These are phyloP conservation scores for Sternotherus odoratus DNA, from an alignment of 2,797 vertebrate genomes.

Conservation along the genomic window DNA sequence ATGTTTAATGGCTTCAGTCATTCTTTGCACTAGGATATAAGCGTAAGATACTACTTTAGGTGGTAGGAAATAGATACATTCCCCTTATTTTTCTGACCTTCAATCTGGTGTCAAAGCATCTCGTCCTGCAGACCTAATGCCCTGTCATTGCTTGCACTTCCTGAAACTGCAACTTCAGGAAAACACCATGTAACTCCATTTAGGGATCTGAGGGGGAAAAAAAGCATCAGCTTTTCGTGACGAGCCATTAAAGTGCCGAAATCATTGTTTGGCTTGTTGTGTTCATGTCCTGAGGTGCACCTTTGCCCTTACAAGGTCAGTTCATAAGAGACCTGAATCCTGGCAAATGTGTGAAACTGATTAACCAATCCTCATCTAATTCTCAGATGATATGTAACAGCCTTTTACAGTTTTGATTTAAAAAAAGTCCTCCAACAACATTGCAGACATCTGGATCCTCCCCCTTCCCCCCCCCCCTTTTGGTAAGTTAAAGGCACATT, in stretches of 20 bases:
- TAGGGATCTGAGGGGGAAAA: not conserved
- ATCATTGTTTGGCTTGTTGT: not conserved
- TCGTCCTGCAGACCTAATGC: not conserved
- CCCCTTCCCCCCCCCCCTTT: too few relatives aligned
- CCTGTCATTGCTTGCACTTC: not conserved
- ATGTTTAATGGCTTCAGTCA: constrained; percentile 54
- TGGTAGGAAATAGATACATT: constrained; percentile 22
- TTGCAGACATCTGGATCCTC: fast-evolving
- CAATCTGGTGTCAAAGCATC: not conserved
- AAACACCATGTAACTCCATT: not conserved
- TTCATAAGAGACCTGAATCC: not conserved
- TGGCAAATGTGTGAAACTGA: not conserved
- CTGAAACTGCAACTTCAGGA: constrained; percentile 26
- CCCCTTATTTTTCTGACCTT: constrained; percentile 45
- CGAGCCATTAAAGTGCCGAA: not conserved
- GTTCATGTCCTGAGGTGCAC: constrained; percentile 5
- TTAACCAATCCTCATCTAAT: not conserved
- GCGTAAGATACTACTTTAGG: constrained; percentile 3
- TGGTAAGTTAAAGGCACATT: not conserved
- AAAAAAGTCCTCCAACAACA: not conserved
- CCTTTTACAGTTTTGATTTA: not conserved
- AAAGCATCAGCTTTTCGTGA: not conserved
- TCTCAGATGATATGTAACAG: not conserved
- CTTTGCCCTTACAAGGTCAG: not conserved
- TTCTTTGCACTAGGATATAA: constrained; percentile 48